These are phyloP conservation scores for Antechinus stuartii DNA, from an alignment of 2,113 vertebrate genomes.

Conservation along the genomic window DNA sequence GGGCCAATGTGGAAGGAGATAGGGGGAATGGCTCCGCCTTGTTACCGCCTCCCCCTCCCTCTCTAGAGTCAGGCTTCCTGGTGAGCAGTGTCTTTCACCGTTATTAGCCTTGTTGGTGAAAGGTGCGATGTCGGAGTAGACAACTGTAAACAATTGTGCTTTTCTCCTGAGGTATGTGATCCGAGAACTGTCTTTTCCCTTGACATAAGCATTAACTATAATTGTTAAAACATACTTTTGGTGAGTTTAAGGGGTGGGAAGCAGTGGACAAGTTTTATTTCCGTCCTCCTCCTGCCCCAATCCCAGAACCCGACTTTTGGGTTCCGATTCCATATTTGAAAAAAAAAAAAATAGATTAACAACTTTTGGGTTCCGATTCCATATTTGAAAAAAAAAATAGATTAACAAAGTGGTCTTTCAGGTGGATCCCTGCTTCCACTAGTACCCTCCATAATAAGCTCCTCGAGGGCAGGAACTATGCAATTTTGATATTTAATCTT, in stretches of 20 bases:
- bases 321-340: not conserved
- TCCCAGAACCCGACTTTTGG: not conserved
- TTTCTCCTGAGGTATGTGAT: not conserved
- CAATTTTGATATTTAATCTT: not conserved
- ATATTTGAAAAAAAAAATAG: not conserved
- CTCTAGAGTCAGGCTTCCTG: not conserved
- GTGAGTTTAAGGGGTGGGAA: not conserved
- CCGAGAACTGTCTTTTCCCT: not conserved
- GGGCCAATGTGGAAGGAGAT: not conserved
- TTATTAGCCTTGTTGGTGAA: not conserved
- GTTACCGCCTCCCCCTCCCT: not conserved
- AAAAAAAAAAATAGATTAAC: not conserved
- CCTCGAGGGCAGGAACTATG: not conserved
- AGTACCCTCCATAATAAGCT: not conserved
- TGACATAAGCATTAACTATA: not conserved
- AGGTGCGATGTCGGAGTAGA: not conserved
- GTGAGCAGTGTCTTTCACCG: fast-evolving
- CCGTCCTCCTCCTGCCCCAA: not conserved
- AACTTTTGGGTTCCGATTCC: not conserved
- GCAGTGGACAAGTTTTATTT: not conserved
- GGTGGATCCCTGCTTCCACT: not conserved
- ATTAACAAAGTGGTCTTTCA: not conserved
- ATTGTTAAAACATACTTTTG: not conserved
- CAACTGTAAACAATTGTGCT: not conserved
- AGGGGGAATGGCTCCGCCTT: not conserved